A percentile compares a stretch with the other conserved stretches of the same genome.
Conservation (phyloP, 2,113 vertebrate genomes). For the Amphiprion ocellaris region DNA sequence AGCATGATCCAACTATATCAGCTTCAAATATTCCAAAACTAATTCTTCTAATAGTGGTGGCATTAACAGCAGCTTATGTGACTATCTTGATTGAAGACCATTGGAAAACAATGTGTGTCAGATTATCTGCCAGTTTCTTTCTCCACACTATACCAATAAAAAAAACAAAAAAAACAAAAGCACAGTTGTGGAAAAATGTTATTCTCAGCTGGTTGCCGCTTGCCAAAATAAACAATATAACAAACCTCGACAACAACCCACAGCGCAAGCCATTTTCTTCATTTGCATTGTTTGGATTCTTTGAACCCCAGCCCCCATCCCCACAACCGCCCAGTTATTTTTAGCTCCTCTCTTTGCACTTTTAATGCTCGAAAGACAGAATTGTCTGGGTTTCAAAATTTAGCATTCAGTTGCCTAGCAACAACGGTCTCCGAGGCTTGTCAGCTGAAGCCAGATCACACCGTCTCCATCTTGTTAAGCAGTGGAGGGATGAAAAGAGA, state of each 20-base stretch:
- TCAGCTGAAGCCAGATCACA: conserved; percentile 71
- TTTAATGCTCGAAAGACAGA: conserved; percentile 77
- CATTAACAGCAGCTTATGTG: conserved; percentile 15
- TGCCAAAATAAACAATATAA: conserved; percentile 76
- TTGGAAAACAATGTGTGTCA: conserved; percentile 39
- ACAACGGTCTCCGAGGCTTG: conserved; percentile 75
- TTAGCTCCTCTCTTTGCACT: conserved; percentile 75
- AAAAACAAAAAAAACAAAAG: conserved; percentile 50
- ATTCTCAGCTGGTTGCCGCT: conserved; percentile 53
- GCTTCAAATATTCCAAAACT: conserved; percentile 9
- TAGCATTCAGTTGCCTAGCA: conserved; percentile 88
- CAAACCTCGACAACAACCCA: conserved; percentile 56
- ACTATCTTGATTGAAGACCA: conserved; percentile 36
- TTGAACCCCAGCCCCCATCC: conserved; percentile 28
- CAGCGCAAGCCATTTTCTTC: conserved; percentile 56
- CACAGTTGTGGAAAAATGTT: conserved; percentile 72
- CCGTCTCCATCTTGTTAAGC: conserved; percentile 81
- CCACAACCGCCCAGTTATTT: conserved; percentile 59
- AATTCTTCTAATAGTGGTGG: background rate
- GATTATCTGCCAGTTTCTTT: conserved; percentile 62
- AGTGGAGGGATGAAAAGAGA: conserved; percentile 65
- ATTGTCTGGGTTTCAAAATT: conserved; percentile 83
- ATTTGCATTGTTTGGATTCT: conserved; percentile 78
- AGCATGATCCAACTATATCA: background rate
- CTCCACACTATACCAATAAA: conserved; percentile 48